Percentiles rank a stretch among this genome's conserved stretches.
Evolutionary conservation across 2,797 vertebrate genomes (phyloP).

Genomic region (Muraenolepis orangiensis): DNA sequence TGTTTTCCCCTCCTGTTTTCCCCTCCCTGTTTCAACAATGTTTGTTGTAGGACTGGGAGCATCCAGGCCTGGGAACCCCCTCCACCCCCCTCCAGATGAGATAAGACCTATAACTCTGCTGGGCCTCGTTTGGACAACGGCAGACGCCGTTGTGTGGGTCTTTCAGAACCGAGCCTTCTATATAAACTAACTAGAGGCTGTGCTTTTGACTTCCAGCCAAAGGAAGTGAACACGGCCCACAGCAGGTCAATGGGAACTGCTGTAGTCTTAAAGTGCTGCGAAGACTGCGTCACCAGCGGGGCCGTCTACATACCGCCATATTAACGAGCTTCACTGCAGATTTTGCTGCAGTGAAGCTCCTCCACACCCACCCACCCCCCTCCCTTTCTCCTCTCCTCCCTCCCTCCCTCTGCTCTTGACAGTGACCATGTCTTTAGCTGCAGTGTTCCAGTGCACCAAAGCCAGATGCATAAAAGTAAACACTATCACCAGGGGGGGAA

Average conservation of each 20-base stretch:
- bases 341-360: slow-evolving; percentile 61
- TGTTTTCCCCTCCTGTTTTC: neutral
- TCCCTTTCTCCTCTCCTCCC: neutral
- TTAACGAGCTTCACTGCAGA: slow-evolving; percentile 43
- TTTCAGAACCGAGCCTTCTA: neutral
- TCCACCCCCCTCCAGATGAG: neutral
- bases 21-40: neutral
- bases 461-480: slow-evolving; percentile 19
- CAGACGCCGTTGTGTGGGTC: neutral
- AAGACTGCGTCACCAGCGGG: slow-evolving; percentile 8
- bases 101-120: neutral
- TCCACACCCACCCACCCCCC: slow-evolving; percentile 39
- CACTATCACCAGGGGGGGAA: slow-evolving; percentile 42
- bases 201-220: neutral
- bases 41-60: neutral
- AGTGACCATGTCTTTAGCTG: slow-evolving; percentile 44
- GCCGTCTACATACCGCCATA: neutral
- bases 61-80: neutral
- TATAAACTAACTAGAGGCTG: neutral
- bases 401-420: slow-evolving; percentile 13
- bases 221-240: neutral
- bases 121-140: neutral
- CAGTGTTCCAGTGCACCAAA: slow-evolving; percentile 45
- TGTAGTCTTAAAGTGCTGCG: neutral
- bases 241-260: too few species aligned